Evolutionary conservation across 2,888 invertebrate species (phyloP), one percentile per base, ranked within the genome.

Genomic region (Andricus curvator): DNA sequence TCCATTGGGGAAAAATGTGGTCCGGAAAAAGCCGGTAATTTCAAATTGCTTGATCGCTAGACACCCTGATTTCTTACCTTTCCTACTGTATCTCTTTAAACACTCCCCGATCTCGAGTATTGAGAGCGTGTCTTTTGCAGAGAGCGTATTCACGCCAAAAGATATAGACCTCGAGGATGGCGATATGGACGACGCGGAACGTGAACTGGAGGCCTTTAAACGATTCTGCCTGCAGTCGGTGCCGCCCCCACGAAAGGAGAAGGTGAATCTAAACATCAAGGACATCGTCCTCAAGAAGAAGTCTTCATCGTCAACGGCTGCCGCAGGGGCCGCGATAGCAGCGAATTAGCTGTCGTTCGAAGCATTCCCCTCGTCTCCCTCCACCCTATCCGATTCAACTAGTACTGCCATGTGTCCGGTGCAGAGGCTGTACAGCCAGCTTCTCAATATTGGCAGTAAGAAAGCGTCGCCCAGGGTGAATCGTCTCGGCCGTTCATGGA

Each of bases 171-270:
- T 96, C 83, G 96, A 97, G 91, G 95, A 96, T 85, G 96, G 96
- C 25, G 95, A 96, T 64, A 94, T 97, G 89, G 97, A 97, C 90
- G 96, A 96, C 80, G 95, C 96, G 60, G 97, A 97, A 89, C 93
- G 96, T 3, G 97, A 97, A 91, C 94, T 97, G 84, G 97, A 98
- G 90, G 96, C 96, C 2, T 97, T 98, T 93, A 98, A 98, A 92
- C 95, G 97, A 29, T 97, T 97, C 93, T 97, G 97, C 86, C 96
- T 96, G 89, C 97, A 97, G 91, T 97, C 97, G 84, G 96, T 97
- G 84, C 96, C 97, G 78, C 95, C 96, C 0, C 95, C 96, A 84
- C 95, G 96, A 86, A 96, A 96, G 90, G 96, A 96, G 84, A 96
- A 96, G 93, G 96, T 96, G 88, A 96, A 96, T 92, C 94, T 97